Conservation (phyloP, 2,797 vertebrate genomes). For the Notolabrus celidotus region DNA sequence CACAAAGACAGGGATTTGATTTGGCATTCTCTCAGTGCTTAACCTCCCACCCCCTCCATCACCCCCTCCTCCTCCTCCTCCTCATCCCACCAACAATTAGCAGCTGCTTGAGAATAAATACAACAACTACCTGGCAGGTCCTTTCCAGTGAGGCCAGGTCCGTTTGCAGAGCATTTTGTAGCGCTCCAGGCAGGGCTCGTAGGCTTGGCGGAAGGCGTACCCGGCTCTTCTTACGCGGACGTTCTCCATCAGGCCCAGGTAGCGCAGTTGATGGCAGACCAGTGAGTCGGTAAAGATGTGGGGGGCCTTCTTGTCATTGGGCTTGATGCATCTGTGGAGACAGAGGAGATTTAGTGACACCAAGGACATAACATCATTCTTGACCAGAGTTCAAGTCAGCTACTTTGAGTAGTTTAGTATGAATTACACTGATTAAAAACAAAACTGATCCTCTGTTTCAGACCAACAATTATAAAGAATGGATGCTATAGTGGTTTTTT, state of each 20-base stretch:
- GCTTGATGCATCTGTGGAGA: constrained; percentile 93
- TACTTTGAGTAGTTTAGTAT: too few species aligned
- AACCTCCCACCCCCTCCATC: background rate
- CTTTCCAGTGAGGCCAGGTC: constrained; percentile 98
- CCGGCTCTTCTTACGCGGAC: constrained; percentile 95
- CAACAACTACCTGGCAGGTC: constrained; percentile 89
- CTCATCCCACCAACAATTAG: constrained; percentile 15
- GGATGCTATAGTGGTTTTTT: too few species aligned
- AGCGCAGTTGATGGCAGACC: constrained; percentile 94
- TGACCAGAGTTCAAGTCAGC: too few species aligned
- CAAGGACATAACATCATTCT: too few species aligned
- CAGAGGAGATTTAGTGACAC: too few species aligned
- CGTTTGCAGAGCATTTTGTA: constrained; percentile 99
- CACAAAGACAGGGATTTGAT: constrained; percentile 39
- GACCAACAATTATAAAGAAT: too few species aligned
- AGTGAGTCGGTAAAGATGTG: constrained; percentile 93
- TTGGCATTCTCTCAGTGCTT: constrained; percentile 30
- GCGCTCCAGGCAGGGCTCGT: constrained; percentile 95
- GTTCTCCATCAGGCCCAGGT: constrained; percentile 97
- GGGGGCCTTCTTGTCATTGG: constrained; percentile 96
- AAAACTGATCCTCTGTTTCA: background rate
- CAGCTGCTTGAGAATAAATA: constrained; percentile 16
- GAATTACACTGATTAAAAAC: too few species aligned
- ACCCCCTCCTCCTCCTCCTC: background rate
- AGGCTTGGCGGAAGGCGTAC: constrained; percentile 95